phyloP scores from a whole-genome alignment of 2,888 invertebrate genomes.

The Strigamia crassipes region DNA sequence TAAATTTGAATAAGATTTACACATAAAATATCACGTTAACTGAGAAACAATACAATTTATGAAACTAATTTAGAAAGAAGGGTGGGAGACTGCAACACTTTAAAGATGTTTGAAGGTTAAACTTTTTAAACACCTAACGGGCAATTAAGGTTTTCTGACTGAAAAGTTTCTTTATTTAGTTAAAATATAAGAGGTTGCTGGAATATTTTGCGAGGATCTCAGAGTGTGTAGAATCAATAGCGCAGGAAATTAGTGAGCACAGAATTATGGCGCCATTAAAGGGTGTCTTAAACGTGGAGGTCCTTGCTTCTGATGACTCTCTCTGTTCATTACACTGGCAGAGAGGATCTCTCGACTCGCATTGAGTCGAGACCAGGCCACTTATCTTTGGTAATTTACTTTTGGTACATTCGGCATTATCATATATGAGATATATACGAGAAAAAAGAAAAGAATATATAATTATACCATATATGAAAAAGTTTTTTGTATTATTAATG shows the following conservation, averaged over 20 bases:
- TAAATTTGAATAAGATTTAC: no score
- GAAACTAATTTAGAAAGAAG: no score
- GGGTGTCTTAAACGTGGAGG: conserved; percentile 42
- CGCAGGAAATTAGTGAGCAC: conserved; percentile 38
- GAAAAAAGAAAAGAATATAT: not conserved
- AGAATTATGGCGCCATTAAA: conserved; percentile 40
- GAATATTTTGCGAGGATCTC: conserved; percentile 27
- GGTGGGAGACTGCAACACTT: not conserved
- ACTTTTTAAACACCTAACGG: not conserved
- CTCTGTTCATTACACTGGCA: conserved; percentile 42
- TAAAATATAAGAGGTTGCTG: conserved; percentile 23
- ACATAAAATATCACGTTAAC: no score
- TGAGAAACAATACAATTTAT: no score
- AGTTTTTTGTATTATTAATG: not conserved
- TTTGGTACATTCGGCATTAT: conserved; percentile 38
- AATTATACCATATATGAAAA: not conserved
- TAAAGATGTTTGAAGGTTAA: not conserved
- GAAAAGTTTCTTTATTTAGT: conserved; percentile 4
- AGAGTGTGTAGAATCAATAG: conserved; percentile 34
- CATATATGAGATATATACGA: not conserved
- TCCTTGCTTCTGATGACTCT: conserved; percentile 40
- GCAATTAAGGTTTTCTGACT: not conserved
- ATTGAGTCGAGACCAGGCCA: conserved; percentile 40
- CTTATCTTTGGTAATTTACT: conserved; percentile 40
- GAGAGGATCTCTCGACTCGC: conserved; percentile 37